Conservation (phyloP, 2,888 invertebrate species). For the Sisyra terminalis region DNA sequence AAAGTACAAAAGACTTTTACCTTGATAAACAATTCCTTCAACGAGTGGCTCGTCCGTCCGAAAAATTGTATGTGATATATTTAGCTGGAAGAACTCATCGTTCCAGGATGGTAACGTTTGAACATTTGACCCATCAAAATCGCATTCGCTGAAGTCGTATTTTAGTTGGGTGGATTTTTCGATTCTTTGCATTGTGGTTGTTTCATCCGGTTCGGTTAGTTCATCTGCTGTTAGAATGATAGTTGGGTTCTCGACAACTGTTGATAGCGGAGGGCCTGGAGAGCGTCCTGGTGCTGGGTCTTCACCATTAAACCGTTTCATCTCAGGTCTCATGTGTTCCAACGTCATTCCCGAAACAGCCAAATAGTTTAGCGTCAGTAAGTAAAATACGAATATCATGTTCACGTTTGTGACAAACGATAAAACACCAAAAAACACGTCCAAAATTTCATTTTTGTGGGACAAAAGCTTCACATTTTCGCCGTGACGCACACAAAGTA, state of each 20-base stretch:
- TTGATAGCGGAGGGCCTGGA: constrained; percentile 36
- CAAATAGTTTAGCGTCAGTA: no score
- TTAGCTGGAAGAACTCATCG: no score
- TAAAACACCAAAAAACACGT: no score
- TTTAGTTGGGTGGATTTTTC: no score
- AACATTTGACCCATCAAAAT: no score
- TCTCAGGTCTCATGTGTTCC: constrained; percentile 14
- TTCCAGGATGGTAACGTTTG: no score
- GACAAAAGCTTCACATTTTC: no score
- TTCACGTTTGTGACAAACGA: no score
- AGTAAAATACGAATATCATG: no score
- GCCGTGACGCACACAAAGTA: no score
- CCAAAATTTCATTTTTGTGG: no score
- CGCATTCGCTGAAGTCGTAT: no score
- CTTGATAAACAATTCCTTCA: constrained; percentile 36
- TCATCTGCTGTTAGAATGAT: constrained; percentile 1
- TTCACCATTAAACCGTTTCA: constrained; percentile 23
- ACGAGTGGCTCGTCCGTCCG: constrained; percentile 29
- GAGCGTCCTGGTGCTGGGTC: constrained; percentile 51
- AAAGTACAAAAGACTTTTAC: constrained; percentile 22
- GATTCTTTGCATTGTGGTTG: constrained; percentile 13
- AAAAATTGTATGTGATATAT: constrained; percentile 29
- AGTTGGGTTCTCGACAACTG: constrained; percentile 8
- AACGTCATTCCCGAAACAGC: constrained; percentile 13
- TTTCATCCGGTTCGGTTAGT: constrained; percentile 19